Percentiles rank a stretch among this genome's conserved stretches.
Conservation (phyloP, 2,797 vertebrate genomes). For the Nyctalus aviator region DNA sequence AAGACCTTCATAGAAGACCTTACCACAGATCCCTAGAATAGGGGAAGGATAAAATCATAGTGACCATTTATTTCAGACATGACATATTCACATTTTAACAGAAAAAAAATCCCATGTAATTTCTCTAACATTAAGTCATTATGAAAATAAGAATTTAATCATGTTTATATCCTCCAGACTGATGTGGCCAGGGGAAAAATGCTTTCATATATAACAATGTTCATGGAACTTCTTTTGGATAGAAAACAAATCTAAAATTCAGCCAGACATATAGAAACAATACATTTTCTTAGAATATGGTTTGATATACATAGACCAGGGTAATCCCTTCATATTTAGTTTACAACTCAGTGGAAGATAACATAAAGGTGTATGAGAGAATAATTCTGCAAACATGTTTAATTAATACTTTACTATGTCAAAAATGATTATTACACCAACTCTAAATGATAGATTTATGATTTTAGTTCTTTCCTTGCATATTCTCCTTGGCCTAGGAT, state of each 20-base stretch:
- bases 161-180: background rate
- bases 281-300: constrained; percentile 65
- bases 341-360: constrained; percentile 63
- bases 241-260: constrained; percentile 51
- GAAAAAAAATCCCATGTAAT: background rate
- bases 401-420: constrained; percentile 76
- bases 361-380: constrained; percentile 72
- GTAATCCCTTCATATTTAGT: constrained; percentile 69
- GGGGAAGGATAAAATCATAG: background rate
- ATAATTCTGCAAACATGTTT: constrained; percentile 72
- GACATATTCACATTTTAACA: background rate
- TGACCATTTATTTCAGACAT: background rate
- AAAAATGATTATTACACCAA: constrained; percentile 70
- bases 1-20: background rate
- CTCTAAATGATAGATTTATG: constrained; percentile 79
- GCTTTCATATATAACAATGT: background rate
- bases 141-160: background rate
- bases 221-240: background rate
- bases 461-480: constrained; percentile 49
- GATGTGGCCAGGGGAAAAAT: background rate
- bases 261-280: constrained; percentile 64
- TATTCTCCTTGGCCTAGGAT: constrained; percentile 75
- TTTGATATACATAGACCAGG: background rate
- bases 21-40: background rate
- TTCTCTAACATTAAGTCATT: background rate